Conservation (phyloP, 2,888 invertebrate genomes). For the Conchocele bisecta region DNA sequence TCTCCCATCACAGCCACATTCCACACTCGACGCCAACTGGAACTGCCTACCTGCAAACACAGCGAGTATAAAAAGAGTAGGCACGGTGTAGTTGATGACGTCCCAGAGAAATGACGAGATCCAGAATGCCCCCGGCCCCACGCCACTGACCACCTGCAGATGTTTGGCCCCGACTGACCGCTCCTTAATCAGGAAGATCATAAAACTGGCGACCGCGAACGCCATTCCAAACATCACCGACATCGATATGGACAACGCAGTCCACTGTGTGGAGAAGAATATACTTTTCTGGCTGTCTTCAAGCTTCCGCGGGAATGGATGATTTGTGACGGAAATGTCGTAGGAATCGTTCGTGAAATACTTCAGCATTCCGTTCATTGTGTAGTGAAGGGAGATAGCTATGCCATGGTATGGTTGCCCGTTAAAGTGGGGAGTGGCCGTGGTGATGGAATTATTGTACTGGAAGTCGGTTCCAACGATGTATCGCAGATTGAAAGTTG, state of each 20-base stretch:
- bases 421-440: slow-evolving; percentile 87
- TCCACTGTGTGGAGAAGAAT: slow-evolving; percentile 8
- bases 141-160: slow-evolving; percentile 72
- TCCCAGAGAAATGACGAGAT: slow-evolving; percentile 87
- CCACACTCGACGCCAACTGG: too few species aligned
- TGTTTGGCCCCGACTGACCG: slow-evolving; percentile 64
- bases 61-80: slow-evolving; percentile 85
- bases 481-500: slow-evolving; percentile 79
- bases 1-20: too few species aligned
- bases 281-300: slow-evolving; percentile 19
- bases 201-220: slow-evolving; percentile 73
- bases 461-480: slow-evolving; percentile 75
- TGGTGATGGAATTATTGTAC: slow-evolving; percentile 8
- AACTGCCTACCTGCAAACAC: too few species aligned
- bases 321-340: slow-evolving; percentile 43
- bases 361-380: slow-evolving; percentile 61
- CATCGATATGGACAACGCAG: slow-evolving; percentile 61
- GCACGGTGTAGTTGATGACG: slow-evolving; percentile 86
- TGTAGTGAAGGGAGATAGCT: slow-evolving; percentile 86
- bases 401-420: slow-evolving; percentile 91
- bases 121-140: slow-evolving; percentile 86
- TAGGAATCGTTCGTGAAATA: slow-evolving; percentile 36
- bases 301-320: slow-evolving; percentile 49
- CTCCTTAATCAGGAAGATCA: slow-evolving; percentile 74
- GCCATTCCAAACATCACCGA: slow-evolving; percentile 73